Conservation (phyloP, 2,888 invertebrate genomes). For the Pyrrhosoma nymphula region DNA sequence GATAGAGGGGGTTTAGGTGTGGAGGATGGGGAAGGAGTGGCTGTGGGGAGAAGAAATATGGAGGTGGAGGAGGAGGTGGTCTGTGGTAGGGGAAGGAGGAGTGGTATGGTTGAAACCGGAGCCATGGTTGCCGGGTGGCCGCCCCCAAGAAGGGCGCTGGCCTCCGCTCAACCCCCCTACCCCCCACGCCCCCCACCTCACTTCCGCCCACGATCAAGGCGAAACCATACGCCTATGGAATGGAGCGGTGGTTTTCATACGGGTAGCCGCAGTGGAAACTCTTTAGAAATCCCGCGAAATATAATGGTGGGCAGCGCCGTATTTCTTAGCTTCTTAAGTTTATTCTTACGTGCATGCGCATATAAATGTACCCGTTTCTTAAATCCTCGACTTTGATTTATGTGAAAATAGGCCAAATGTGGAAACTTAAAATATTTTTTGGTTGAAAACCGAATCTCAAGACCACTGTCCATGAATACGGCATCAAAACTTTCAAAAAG, state of each 20-base stretch:
- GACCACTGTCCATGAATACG: too few relatives aligned
- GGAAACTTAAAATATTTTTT: too few relatives aligned
- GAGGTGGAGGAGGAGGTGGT: neutral
- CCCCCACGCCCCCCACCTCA: neutral
- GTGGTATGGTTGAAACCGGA: slow-evolving; percentile 48
- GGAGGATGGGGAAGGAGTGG: neutral
- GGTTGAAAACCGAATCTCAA: too few relatives aligned
- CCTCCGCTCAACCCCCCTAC: neutral
- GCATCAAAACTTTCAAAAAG: too few relatives aligned
- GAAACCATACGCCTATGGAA: neutral
- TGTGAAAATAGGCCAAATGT: too few relatives aligned
- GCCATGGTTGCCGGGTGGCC: slow-evolving; percentile 47
- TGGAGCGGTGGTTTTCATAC: neutral
- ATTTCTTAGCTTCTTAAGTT: neutral
- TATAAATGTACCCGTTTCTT: too few relatives aligned
- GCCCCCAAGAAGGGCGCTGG: neutral
- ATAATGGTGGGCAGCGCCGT: neutral
- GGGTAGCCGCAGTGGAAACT: neutral
- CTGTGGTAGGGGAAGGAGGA: neutral
- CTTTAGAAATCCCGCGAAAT: neutral
- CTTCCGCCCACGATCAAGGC: neutral
- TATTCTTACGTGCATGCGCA: too few relatives aligned
- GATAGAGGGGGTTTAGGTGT: neutral
- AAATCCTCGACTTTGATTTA: too few relatives aligned
- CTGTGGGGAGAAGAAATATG: neutral